Evolutionary conservation across 1,140 invertebrate genomes (phyloP).

Genomic region (Drosophila gunungcola): DNA sequence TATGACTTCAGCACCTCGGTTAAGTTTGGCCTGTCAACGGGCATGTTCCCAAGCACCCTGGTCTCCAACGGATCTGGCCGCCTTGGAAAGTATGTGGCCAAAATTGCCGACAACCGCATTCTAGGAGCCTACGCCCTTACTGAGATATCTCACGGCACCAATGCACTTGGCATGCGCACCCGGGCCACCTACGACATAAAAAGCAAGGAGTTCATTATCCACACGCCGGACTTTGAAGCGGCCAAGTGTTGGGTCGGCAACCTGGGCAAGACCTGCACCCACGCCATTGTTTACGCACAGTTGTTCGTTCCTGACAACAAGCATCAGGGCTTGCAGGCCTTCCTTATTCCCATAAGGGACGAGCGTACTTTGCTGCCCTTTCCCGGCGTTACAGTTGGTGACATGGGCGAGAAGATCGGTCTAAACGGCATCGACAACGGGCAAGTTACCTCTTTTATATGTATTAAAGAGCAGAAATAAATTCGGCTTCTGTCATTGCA

Average conservation of each 20-base stretch:
- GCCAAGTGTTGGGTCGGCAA: constrained; percentile 92
- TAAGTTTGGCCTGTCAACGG: constrained; percentile 87
- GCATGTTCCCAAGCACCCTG: constrained; percentile 87
- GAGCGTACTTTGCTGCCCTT: constrained; percentile 89
- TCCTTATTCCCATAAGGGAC: constrained; percentile 92
- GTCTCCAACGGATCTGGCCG: constrained; percentile 86
- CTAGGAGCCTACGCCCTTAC: constrained; percentile 93
- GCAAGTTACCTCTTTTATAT: constrained; percentile 70
- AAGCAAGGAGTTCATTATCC: constrained; percentile 91
- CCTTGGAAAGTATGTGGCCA: constrained; percentile 87
- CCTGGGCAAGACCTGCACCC: constrained; percentile 92
- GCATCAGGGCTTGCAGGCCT: constrained; percentile 92
- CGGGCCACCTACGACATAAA: constrained; percentile 91
- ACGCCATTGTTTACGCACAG: constrained; percentile 94
- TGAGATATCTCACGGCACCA: constrained; percentile 95
- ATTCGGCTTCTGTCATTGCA: constrained; percentile 42
- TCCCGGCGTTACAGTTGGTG: constrained; percentile 91
- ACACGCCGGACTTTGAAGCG: constrained; percentile 93
- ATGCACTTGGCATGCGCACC: constrained; percentile 93
- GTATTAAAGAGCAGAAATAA: neutral
- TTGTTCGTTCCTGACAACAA: constrained; percentile 90
- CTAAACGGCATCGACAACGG: constrained; percentile 94
- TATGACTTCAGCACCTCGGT: constrained; percentile 89
- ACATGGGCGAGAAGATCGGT: constrained; percentile 93
- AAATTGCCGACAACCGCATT: constrained; percentile 86